These are phyloP conservation scores for Ascaphus truei DNA, from an alignment of 2,113 vertebrate species.

Conservation along the genomic window DNA sequence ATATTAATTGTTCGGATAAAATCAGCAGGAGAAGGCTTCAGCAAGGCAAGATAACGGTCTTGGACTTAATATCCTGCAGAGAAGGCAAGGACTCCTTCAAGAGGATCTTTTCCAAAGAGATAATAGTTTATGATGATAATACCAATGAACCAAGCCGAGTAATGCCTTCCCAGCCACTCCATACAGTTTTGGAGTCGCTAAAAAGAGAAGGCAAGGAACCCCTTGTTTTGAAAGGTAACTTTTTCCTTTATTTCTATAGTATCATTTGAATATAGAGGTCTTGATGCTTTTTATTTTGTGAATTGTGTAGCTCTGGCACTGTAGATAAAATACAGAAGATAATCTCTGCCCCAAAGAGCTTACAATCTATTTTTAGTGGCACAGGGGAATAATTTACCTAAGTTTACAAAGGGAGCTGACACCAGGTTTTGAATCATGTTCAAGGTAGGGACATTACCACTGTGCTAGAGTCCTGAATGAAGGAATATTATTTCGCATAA, in stretches of 20 bases:
- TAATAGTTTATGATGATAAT: slow-evolving; percentile 95
- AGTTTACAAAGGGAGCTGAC: no score
- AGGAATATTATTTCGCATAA: no score
- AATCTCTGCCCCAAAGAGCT: no score
- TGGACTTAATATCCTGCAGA: slow-evolving; percentile 95
- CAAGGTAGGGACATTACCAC: no score
- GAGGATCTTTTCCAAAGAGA: slow-evolving; percentile 98
- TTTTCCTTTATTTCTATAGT: accelerated
- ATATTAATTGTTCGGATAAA: slow-evolving; percentile 97
- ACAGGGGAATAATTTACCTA: no score
- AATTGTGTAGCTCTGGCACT: no score
- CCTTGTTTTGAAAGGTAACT: slow-evolving; percentile 91
- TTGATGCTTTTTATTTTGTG: neutral
- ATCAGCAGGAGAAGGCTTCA: slow-evolving; percentile 94
- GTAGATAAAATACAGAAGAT: no score
- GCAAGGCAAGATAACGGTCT: slow-evolving; percentile 96
- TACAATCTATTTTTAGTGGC: no score
- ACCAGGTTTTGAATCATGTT: no score
- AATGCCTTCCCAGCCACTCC: slow-evolving; percentile 85
- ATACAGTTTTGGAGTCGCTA: slow-evolving; percentile 91
- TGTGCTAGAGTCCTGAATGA: no score
- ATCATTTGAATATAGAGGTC: neutral
- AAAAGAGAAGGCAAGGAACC: slow-evolving; percentile 95
- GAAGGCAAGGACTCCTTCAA: slow-evolving; percentile 94
- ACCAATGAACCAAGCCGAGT: slow-evolving; percentile 87